Evolutionary conservation across 2,113 vertebrate species (phyloP), one percentile per base, ranked within the genome.

Genomic region (Corvus moneduloides): DNA sequence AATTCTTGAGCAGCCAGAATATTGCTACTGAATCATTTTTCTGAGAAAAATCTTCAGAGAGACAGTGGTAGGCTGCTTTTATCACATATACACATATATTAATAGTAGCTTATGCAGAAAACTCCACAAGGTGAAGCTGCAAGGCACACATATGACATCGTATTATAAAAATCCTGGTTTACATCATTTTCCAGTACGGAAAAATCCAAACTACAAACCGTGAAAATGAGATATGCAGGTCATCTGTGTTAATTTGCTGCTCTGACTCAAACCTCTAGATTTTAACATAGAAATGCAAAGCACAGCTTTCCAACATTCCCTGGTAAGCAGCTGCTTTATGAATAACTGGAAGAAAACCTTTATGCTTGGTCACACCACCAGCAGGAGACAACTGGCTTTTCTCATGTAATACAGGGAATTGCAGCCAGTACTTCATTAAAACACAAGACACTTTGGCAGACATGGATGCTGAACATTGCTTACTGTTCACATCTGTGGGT

Each of bases 401-500:
- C 95, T 94, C 93, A 28, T 94, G 96, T 96, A 94, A 95, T 94
- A 92, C 93, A 88, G 92, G 62, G 71, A 96, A 97, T 23, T 87
- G 94, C 95, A 79, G 66, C 87, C 77, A 94, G 87, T 17, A 82
- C 95, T 97, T 98, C 97, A 96, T 98, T 97, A 98, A 98, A 97
- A 97, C 64, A 81, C 90, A 83, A 96, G 97, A 77, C 95, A 90
- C 92, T 97, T 94, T 96, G 97, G 95, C 96, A 97, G 97, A 89
- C 95, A 95, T 83, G 97, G 97, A 97, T 75, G 74, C 95, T 93
- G 96, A 96, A 61, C 95, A 96, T 94, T 92, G 97, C 97, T 97
- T 97, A 97, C 84, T 95, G 96, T 97, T 98, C 98, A 90, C 97
- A 90, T 98, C 95, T 97, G 97, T 43, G 95, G 92, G 92, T 92